Base-by-base conservation (phyloP, 2,888 invertebrate genomes). In the Thumatha senex region DNA sequence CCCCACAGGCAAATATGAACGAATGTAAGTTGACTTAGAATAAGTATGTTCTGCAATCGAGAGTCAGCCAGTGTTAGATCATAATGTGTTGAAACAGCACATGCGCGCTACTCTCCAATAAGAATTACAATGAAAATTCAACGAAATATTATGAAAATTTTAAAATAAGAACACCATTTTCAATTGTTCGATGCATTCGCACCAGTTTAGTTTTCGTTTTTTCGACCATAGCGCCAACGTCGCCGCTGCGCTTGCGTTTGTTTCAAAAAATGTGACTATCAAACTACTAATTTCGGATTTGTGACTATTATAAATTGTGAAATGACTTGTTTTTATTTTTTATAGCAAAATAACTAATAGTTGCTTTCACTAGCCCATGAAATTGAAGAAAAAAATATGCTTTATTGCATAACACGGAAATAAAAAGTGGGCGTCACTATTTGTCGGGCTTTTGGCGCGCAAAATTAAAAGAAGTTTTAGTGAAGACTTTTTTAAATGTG, bases 11-110 rank as follows among this genome's bases (percentile, higher is more conserved):
- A 90, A 91, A 91, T 91, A 91, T 91, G 91, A 91, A 91, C 91
- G 91, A 91, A 90, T 91, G 91, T 91, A 87, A 91, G 90, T 90
- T 90, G 91, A 91, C 89, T 91, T 91, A 91, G 91, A 91, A 91
- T 91, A 91, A 89, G 91, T 91, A 86, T 90, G 91, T 91, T 88
- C 91, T 87, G 88, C 90, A 89, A 91, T 89, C 88, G 88, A 85
- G 86, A 84, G 80, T 80, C 84, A 76, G 88, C 84, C 91, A 91
- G 91, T 91, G 91, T 91, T 91, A 91, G 91, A 89, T 91, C 91
- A 91, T 90, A 89, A 89, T 89, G 90, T 91, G 91, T 86, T 85
- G 89, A 89, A 90, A 90, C 85, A 78, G 84, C 91, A 84, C 89
- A 89, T 82, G 90, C 88, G 89, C 87, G 83, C 81, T 78, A 79